Evolutionary conservation across 2,888 invertebrate species (phyloP), one percentile per base, ranked within the genome.

Genomic region (Oxycera nigricornis): DNA sequence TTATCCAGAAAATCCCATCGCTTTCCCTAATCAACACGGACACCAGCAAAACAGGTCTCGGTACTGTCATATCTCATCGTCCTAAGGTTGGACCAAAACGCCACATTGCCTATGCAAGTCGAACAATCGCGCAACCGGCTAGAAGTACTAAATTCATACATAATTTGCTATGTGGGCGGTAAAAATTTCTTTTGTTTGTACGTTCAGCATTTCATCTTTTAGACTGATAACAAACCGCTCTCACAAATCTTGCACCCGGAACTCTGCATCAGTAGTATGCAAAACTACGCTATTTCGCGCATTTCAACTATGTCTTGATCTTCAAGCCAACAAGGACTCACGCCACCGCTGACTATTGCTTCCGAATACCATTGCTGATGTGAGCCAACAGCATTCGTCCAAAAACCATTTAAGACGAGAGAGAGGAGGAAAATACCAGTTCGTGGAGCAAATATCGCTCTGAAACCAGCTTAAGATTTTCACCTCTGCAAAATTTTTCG

Each of bases 1-100:
- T 76, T 39, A 70, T 72, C 4, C 77, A 77, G 46, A 57, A 78
- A 17, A 73, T 67, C 6, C 11, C 68, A 7, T 55, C 77, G 7
- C 72, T 76, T 11, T 50, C 77, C 3, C 1, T 75, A 3, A n/a
- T 77, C 22, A 77, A 77, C 11, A 75, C 76, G 0, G 77, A 77
- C 35, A 77, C 74, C 14, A 74, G 73, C 4, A 73, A 61, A n/a
- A 72, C 52, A 7, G 76, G 77, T 1, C 31, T 75, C 1, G 73
- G 77, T 0, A 76, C 72, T 22, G 76, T 75, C 1, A 57, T 76
- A 2, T 76, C 77, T 1, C 75, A 77, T 20, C 28, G 65, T 1
- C 26, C 74, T 1, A 72, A 1, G 35, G 11, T 7, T 11, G 39
- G 39, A 35, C 6, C 6, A 11, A 77, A 78, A 7, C 24, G 75